Conservation (phyloP, 23 tunicate species). For the Aplidium turbinatum region DNA sequence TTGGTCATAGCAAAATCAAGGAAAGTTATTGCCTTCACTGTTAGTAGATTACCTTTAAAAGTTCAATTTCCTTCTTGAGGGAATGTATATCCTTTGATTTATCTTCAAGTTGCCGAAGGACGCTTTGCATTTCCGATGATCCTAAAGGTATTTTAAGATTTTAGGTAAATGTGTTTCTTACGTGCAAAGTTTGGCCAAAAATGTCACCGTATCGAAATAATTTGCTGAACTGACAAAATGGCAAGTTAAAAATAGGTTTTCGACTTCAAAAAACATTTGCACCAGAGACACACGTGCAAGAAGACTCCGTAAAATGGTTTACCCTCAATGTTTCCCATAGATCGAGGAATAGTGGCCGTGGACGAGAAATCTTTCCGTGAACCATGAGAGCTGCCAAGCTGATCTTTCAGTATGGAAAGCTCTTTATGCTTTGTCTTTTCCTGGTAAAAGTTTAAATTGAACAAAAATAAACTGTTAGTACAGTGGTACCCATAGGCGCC, state of each 20-base stretch:
- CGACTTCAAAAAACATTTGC: background rate
- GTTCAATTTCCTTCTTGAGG: conserved; percentile 25
- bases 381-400: background rate
- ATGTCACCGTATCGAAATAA: too few species aligned
- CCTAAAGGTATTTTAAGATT: background rate
- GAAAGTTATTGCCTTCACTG: too few species aligned
- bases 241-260: background rate
- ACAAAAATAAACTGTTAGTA: background rate
- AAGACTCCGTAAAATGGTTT: too few species aligned
- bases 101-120: background rate
- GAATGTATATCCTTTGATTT: conserved; percentile 25
- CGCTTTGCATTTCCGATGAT: background rate
- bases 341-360: too few species aligned
- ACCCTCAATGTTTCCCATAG: too few species aligned
- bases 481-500: too few species aligned
- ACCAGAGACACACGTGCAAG: too few species aligned
- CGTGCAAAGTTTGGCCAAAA: too few species aligned
- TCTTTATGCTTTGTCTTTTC: background rate
- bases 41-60: conserved; percentile 10
- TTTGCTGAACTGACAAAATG: background rate
- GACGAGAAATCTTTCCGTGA: too few species aligned
- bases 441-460: too few species aligned
- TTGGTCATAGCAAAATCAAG: too few species aligned
- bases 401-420: background rate
- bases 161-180: too few species aligned